phyloP scores from a whole-genome alignment of 2,113 vertebrate genomes.

The Herpetotheres cachinnans region DNA sequence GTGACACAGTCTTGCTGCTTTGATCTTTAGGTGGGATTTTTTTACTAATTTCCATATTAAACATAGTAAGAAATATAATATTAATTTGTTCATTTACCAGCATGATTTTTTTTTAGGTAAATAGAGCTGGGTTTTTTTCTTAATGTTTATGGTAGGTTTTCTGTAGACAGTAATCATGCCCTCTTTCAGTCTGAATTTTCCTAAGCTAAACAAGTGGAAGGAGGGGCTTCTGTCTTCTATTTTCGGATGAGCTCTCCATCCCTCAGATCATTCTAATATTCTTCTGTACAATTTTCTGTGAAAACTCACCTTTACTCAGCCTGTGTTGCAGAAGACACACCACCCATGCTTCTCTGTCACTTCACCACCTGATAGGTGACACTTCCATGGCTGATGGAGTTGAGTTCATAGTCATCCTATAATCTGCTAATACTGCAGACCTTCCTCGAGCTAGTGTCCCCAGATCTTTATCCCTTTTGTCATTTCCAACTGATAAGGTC shows the following conservation, averaged over 20 bases:
- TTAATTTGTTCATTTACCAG: background rate
- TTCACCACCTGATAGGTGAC: background rate
- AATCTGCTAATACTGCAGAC: background rate
- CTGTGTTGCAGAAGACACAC: background rate
- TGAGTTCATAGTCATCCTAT: background rate
- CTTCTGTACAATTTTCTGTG: background rate
- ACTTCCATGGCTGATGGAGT: background rate
- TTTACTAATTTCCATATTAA: background rate
- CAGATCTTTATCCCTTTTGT: background rate
- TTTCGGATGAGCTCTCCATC: background rate
- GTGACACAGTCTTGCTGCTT: background rate
- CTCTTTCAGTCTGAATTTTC: background rate
- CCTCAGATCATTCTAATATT: background rate
- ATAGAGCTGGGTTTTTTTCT: background rate
- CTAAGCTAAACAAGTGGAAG: background rate
- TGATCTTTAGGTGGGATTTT: background rate
- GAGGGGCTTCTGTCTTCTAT: rapidly evolving
- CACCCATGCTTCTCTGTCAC: background rate
- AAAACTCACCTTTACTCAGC: background rate
- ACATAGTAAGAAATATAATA: background rate
- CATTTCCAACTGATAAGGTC: background rate
- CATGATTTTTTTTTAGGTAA: background rate
- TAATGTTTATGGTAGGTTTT: background rate
- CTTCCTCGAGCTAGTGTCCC: background rate
- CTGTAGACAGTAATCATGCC: background rate